Percentiles rank a stretch among this genome's conserved stretches.
These are phyloP conservation scores for Luffia ferchaultella DNA, from an alignment of 2,888 invertebrate species.

Conservation along the genomic window DNA sequence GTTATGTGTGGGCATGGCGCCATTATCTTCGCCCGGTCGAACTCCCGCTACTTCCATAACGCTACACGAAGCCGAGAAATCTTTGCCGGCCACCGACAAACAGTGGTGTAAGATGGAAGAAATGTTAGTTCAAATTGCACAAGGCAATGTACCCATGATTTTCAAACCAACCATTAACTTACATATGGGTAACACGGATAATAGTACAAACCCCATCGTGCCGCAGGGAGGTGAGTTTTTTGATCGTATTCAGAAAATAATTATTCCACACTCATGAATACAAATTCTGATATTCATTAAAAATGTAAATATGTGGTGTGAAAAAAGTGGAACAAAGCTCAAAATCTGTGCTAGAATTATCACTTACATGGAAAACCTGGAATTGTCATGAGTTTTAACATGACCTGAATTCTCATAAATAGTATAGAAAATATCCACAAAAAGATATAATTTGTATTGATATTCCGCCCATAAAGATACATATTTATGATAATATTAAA, in stretches of 20 bases:
- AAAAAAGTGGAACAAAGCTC: too few relatives aligned
- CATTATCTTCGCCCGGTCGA: conserved; percentile 63
- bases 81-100: conserved; percentile 29
- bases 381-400: too few relatives aligned
- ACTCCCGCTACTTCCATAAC: conserved; percentile 59
- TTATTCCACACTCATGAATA: too few relatives aligned
- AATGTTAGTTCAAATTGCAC: conserved; percentile 75
- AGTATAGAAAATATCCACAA: too few relatives aligned
- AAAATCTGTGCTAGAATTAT: too few relatives aligned
- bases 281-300: too few relatives aligned
- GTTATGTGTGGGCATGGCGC: conserved; percentile 69
- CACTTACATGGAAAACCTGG: too few relatives aligned
- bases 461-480: too few relatives aligned
- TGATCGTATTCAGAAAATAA: conserved; percentile 2
- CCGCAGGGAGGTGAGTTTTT: conserved; percentile 71
- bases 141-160: conserved; percentile 73
- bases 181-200: conserved; percentile 73
- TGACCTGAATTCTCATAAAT: too few relatives aligned
- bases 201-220: conserved; percentile 71
- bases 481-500: too few relatives aligned
- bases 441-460: too few relatives aligned
- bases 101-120: conserved; percentile 81
- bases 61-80: conserved; percentile 24
- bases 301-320: too few relatives aligned
- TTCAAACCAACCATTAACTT: conserved; percentile 82